Conservation (phyloP, 2,113 vertebrate species). For the Vidua chalybeata region DNA sequence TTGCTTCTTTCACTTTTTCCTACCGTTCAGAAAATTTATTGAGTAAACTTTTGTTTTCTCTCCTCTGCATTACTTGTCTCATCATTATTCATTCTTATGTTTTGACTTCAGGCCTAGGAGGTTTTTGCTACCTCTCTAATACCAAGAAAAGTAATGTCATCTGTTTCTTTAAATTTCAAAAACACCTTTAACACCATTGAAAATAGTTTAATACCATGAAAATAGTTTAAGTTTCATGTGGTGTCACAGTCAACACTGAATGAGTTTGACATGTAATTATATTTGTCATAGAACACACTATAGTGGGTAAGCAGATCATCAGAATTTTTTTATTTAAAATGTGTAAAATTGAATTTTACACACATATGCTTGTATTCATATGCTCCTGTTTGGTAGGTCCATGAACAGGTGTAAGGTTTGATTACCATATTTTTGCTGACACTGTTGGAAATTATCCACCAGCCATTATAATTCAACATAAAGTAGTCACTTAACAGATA, state of each 20-base stretch:
- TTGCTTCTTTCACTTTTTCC: not conserved
- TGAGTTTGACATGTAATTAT: conserved; percentile 43
- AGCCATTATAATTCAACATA: conserved; percentile 13
- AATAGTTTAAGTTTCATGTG: not conserved
- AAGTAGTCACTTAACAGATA: not conserved
- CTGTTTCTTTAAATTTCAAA: not conserved
- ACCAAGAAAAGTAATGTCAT: not conserved
- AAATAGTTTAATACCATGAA: not conserved
- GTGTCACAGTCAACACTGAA: conserved; percentile 10
- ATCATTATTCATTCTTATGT: not conserved
- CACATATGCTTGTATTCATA: conserved; percentile 33
- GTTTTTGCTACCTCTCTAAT: not conserved
- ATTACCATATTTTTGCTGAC: conserved; percentile 5
- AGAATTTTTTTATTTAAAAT: conserved; percentile 40
- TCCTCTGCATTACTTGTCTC: not conserved
- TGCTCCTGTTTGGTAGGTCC: not conserved
- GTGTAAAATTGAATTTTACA: conserved; percentile 10
- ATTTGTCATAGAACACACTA: conserved; percentile 21
- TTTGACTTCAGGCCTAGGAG: not conserved
- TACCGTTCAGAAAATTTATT: not conserved
- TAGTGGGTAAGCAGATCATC: not conserved
- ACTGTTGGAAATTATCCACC: conserved; percentile 1
- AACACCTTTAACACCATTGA: not conserved
- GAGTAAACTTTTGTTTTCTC: not conserved
- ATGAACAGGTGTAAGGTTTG: conserved; percentile 22